These are phyloP conservation scores for Galemys pyrenaicus DNA, from an alignment of 2,113 vertebrate genomes.

Conservation along the genomic window DNA sequence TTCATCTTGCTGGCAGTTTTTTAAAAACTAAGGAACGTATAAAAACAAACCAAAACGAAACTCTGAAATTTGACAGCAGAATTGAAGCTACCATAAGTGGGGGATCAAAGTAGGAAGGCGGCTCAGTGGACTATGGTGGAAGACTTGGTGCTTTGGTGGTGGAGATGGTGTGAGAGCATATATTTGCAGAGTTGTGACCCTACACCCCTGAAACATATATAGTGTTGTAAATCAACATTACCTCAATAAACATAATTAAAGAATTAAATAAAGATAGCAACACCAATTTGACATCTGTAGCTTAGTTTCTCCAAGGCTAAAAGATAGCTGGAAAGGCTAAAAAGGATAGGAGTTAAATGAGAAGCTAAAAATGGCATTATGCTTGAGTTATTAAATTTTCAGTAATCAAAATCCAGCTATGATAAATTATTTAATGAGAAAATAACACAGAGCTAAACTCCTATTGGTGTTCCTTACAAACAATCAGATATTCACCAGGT, in stretches of 20 bases:
- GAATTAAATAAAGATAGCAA: background rate
- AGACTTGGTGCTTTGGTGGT: too few species aligned
- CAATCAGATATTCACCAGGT: background rate
- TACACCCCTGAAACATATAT: too few species aligned
- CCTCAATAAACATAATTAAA: too few species aligned
- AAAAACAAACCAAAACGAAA: too few species aligned
- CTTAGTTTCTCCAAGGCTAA: background rate
- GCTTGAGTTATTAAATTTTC: background rate
- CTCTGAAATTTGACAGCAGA: too few species aligned
- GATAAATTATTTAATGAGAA: background rate
- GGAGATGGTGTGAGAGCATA: too few species aligned
- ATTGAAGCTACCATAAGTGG: too few species aligned
- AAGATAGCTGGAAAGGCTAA: background rate
- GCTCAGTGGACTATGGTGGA: too few species aligned
- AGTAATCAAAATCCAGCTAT: background rate
- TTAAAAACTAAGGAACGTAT: background rate
- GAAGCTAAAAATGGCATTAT: background rate
- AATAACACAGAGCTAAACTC: background rate
- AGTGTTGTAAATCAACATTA: too few species aligned
- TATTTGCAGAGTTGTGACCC: too few species aligned
- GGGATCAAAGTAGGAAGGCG: too few species aligned
- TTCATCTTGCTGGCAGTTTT: background rate
- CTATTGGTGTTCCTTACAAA: background rate
- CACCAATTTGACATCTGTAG: background rate
- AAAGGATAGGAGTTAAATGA: background rate